Evolutionary conservation across 2,797 vertebrate genomes (phyloP).

Genomic region (Hydrolagus colliei): DNA sequence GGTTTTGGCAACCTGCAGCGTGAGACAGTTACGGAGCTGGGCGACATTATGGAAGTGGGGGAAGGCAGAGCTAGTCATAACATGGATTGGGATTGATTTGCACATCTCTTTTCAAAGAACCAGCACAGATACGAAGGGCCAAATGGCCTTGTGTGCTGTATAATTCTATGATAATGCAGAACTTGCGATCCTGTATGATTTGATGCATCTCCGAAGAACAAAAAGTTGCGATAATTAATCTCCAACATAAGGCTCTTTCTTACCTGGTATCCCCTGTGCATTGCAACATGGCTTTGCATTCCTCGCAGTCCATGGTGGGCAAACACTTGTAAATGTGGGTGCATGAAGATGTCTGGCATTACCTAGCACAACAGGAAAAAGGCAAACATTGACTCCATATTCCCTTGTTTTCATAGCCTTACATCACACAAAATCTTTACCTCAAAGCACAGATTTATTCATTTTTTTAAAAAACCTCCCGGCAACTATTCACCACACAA

Average conservation of each 20-base stretch:
- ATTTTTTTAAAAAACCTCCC: no score
- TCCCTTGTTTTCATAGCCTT: neutral
- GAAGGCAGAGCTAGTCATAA: no score
- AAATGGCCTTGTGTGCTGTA: neutral
- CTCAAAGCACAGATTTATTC: neutral
- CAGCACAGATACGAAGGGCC: no score
- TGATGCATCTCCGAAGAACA: neutral
- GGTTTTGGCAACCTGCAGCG: no score
- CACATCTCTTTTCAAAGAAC: no score
- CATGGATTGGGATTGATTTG: no score
- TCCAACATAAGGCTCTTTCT: neutral
- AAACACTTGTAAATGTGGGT: slow-evolving; percentile 25
- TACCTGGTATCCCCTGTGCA: slow-evolving; percentile 31
- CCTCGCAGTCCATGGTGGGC: slow-evolving; percentile 24
- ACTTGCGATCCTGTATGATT: neutral
- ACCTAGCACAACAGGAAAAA: neutral
- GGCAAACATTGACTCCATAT: neutral
- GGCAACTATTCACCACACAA: no score
- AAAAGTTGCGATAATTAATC: neutral
- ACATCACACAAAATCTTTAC: neutral
- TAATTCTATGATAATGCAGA: neutral
- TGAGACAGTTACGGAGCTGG: no score
- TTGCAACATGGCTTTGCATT: slow-evolving; percentile 12
- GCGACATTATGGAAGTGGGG: no score
- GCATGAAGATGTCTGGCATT: slow-evolving; percentile 28